Evolutionary conservation across 2,797 vertebrate species (phyloP).

Genomic region (Sarcophilus harrisii): DNA sequence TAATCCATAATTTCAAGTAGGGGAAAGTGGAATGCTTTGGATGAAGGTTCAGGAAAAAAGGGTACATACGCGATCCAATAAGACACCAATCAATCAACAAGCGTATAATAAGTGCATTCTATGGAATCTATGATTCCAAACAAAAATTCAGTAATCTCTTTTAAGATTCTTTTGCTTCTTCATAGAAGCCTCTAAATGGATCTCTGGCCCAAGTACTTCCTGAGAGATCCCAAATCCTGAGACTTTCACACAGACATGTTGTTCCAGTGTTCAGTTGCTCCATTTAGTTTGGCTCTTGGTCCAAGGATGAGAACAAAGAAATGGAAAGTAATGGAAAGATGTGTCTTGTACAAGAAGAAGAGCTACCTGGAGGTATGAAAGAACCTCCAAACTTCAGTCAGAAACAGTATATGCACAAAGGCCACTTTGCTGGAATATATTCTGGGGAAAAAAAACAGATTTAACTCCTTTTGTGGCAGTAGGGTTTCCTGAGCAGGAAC

Average conservation of each 20-base stretch:
- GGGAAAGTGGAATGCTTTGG: neutral
- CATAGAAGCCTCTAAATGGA: neutral
- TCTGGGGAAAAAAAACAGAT: neutral
- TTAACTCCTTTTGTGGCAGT: neutral
- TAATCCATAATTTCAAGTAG: neutral
- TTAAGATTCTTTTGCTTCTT: neutral
- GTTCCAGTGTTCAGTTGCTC: neutral
- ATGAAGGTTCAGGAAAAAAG: neutral
- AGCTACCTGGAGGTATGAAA: neutral
- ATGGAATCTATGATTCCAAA: neutral
- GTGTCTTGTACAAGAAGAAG: neutral
- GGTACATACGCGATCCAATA: neutral
- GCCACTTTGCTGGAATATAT: neutral
- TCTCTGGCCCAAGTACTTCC: neutral
- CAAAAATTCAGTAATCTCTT: neutral
- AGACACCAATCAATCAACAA: neutral
- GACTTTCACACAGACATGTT: neutral
- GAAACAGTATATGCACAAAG: neutral
- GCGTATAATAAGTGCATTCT: neutral
- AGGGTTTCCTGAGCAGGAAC: neutral
- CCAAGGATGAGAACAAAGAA: neutral
- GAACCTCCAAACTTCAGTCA: neutral
- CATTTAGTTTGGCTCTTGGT: neutral
- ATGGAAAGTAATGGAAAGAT: neutral
- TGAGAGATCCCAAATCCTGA: neutral